phyloP scores from a whole-genome alignment of 2,888 invertebrate species.

The Agelastica alni region DNA sequence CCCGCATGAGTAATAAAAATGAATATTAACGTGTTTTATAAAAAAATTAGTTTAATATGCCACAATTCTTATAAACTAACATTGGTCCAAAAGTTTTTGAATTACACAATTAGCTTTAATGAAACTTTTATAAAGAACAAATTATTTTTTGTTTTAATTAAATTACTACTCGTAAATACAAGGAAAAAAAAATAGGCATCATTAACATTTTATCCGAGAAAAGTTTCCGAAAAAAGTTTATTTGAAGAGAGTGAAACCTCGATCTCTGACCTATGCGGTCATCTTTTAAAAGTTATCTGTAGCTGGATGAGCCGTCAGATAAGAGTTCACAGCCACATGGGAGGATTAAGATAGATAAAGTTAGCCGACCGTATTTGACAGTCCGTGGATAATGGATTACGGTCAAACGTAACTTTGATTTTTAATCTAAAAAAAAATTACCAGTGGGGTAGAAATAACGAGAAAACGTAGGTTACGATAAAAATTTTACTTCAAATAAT shows the following conservation, averaged over 20 bases:
- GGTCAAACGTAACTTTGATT: conserved; percentile 38
- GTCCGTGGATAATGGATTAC: conserved; percentile 50
- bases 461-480: too few species aligned
- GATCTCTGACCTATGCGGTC: conserved; percentile 49
- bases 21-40: too few species aligned
- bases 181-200: too few species aligned
- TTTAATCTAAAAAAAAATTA: conserved; percentile 9
- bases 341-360: conserved; percentile 55
- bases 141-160: too few species aligned
- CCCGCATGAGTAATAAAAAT: too few species aligned
- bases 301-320: conserved; percentile 46
- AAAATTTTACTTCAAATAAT: too few species aligned
- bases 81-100: too few species aligned
- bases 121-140: too few species aligned
- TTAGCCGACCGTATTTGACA: conserved; percentile 51
- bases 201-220: conserved; percentile 1
- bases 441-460: conserved; percentile 9
- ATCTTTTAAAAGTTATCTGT: conserved; percentile 51
- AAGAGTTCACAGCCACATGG: conserved; percentile 48
- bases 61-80: too few species aligned
- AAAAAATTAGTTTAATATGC: too few species aligned
- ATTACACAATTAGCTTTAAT: too few species aligned
- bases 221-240: conserved; percentile 4
- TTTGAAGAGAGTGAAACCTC: conserved; percentile 45
- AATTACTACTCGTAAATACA: too few species aligned